Percentiles rank a stretch among this genome's conserved stretches.
Conservation (phyloP, 2,113 vertebrate species). For the Danionella cerebrum region DNA sequence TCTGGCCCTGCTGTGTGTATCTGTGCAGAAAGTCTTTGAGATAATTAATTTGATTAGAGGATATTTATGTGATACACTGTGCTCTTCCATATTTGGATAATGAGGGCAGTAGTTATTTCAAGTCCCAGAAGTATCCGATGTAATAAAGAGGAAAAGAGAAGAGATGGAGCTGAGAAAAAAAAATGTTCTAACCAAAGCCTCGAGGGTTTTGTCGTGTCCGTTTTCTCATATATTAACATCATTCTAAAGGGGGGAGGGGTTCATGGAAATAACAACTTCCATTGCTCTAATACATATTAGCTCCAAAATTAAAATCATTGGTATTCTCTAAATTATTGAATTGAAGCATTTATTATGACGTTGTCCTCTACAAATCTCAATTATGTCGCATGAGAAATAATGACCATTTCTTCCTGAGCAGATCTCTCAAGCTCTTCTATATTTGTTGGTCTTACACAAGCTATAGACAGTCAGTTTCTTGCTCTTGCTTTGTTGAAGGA, state of each 20-base stretch:
- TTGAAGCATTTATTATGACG: too few relatives aligned
- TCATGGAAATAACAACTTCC: slow-evolving; percentile 47
- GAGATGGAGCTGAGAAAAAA: slow-evolving; percentile 30
- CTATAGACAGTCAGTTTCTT: too few relatives aligned
- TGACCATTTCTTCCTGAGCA: too few relatives aligned
- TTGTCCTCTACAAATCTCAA: too few relatives aligned
- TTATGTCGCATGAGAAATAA: too few relatives aligned
- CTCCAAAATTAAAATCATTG: too few relatives aligned
- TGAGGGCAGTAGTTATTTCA: slow-evolving; percentile 62
- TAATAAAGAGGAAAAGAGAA: slow-evolving; percentile 4
- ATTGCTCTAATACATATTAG: background rate
- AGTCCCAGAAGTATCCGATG: slow-evolving; percentile 31
- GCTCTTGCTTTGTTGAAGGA: too few relatives aligned
- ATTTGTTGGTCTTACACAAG: too few relatives aligned
- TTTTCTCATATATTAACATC: slow-evolving; percentile 63
- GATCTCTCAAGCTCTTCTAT: too few relatives aligned
- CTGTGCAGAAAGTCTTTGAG: slow-evolving; percentile 25
- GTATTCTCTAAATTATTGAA: too few relatives aligned
- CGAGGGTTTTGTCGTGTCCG: slow-evolving; percentile 53
- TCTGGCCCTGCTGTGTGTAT: slow-evolving; percentile 8
- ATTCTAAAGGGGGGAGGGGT: slow-evolving; percentile 37
- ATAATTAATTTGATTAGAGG: slow-evolving; percentile 39
- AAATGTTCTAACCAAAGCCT: slow-evolving; percentile 36
- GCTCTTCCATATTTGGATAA: slow-evolving; percentile 54
- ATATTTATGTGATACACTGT: slow-evolving; percentile 40